Evolutionary conservation across 2,888 invertebrate species (phyloP), one percentile per base, ranked within the genome.

Genomic region (Parochlus steinenii): DNA sequence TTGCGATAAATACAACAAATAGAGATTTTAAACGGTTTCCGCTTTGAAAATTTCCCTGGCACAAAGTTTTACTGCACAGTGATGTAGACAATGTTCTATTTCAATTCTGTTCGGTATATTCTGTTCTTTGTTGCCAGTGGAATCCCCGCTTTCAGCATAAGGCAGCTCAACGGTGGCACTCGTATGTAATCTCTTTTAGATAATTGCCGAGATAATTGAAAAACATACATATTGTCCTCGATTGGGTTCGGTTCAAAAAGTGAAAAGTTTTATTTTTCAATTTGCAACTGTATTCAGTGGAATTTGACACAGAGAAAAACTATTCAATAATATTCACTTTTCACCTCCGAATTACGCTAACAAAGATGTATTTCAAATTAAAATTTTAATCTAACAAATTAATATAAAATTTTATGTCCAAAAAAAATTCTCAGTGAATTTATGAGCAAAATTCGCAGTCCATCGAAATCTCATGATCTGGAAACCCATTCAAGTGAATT

Each of bases 151-250:
- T 35, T 23, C 24, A 19, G n/a, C 23, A 34, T 28, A 22, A 18
- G 11, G 5, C 19, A 15, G 11, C 27, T 8, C 28, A 18, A 27
- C 10, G 14, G n/a, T 15, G 10, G 10, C n/a, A 26, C n/a, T 20
- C 5, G 12, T n/a, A 23, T 31, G 19, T 15, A 23, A 24, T 33
- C 46, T 46, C 45, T 46, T 46, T 40, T 39, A 42, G 40, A 47
- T 48, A 48, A 48, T 48, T 48, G 48, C 45, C 47, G 44, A 45
- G 44, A 47, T 48, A 47, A 48, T 48, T 48, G 48, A 45, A 46
- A 44, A 45, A 46, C 47, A 46, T 46, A 46, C 46, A 47, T 46
- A 46, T 47, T 46, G 46, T 41, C 32, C 39, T 39, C 40, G 40
- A 37, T 25, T 36, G 12, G 39, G 37, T 40, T 42, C 31, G 38